A percentile compares a stretch with the other conserved stretches of the same genome.
These are phyloP conservation scores for Pteronotus mesoamericanus DNA, from an alignment of 2,797 vertebrate genomes.

Conservation along the genomic window DNA sequence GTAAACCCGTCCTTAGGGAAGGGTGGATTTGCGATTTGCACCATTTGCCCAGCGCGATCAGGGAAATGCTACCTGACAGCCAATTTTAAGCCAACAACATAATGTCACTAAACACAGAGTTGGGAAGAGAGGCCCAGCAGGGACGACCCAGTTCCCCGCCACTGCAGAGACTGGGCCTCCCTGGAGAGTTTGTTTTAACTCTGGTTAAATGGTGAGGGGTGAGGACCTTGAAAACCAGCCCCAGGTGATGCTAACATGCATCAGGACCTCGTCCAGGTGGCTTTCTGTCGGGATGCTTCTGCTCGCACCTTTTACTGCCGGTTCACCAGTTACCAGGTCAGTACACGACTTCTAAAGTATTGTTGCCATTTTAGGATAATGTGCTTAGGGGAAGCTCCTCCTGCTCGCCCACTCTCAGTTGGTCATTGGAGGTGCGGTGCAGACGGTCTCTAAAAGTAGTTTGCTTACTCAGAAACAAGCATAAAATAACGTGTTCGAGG, in stretches of 20 bases:
- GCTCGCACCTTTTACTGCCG: accelerated
- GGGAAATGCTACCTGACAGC: not conserved
- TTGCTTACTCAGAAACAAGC: not conserved
- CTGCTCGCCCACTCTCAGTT: not conserved
- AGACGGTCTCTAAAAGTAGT: not conserved
- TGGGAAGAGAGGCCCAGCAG: not conserved
- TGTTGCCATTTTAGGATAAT: too few species aligned
- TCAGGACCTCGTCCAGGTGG: accelerated
- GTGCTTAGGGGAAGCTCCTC: not conserved
- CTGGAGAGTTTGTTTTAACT: not conserved
- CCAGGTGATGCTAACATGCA: not conserved
- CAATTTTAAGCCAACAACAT: not conserved
- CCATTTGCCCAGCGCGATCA: not conserved
- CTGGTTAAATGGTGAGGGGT: too few species aligned
- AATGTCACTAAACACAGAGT: not conserved
- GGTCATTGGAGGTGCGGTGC: accelerated
- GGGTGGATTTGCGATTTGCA: not conserved
- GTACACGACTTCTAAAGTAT: not conserved
- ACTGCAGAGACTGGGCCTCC: not conserved
- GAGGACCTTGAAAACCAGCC: accelerated
- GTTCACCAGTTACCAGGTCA: not conserved
- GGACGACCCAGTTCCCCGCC: not conserved
- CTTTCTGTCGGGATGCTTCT: not conserved
- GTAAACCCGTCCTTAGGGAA: not conserved
- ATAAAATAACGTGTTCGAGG: not conserved